Evolutionary conservation across 2,113 vertebrate genomes (phyloP).

Genomic region (Hystrix brachyura): DNA sequence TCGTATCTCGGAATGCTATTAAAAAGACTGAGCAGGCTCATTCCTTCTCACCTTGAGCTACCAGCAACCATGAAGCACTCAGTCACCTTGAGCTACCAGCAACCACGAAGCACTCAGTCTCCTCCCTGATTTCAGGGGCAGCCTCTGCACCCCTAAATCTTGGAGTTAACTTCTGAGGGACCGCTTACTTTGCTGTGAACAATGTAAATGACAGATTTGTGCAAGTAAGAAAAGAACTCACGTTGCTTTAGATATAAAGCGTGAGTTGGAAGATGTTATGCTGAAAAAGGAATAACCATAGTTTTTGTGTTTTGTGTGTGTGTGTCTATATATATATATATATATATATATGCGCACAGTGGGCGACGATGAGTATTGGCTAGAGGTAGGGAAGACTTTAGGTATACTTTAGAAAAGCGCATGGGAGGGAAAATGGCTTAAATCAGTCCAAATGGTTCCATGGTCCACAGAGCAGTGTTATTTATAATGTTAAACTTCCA

Average conservation of each 20-base stretch:
- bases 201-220: background rate
- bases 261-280: no score
- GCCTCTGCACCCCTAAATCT: background rate
- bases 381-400: background rate
- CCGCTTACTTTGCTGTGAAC: background rate
- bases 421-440: accelerated
- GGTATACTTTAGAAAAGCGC: background rate
- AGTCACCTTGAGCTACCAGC: no score
- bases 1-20: no score
- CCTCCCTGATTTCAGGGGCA: background rate
- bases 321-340: background rate
- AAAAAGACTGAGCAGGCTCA: background rate
- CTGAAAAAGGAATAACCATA: background rate
- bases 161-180: background rate
- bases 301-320: background rate
- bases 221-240: background rate
- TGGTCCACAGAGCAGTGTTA: background rate
- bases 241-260: background rate
- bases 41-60: no score
- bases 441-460: background rate
- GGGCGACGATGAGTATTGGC: background rate
- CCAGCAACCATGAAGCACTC: no score
- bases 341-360: background rate
- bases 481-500: background rate
- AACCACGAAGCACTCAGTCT: no score